Conservation (phyloP, 2,797 vertebrate genomes). For the Pempheris klunzingeri region DNA sequence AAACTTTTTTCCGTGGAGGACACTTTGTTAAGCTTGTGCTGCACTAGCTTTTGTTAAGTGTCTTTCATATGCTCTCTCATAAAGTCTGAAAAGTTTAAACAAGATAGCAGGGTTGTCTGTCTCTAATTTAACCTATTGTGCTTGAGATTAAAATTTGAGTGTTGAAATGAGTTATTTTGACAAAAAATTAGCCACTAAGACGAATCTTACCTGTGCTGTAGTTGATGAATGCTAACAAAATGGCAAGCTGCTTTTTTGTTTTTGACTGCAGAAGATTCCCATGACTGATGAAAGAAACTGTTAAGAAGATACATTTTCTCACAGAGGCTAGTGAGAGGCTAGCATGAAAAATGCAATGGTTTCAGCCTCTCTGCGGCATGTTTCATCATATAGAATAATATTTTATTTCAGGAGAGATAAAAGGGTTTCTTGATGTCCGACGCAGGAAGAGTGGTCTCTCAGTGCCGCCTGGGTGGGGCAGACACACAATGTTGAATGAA, state of each 20-base stretch:
- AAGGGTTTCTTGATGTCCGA: slow-evolving; percentile 48
- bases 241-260: neutral
- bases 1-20: too few species aligned
- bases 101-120: neutral
- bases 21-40: neutral
- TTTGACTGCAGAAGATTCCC: neutral
- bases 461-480: slow-evolving; percentile 64
- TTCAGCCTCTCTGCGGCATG: slow-evolving; percentile 22
- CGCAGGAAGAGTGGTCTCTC: slow-evolving; percentile 49
- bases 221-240: neutral
- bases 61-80: neutral
- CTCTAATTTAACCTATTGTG: neutral
- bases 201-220: neutral
- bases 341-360: slow-evolving; percentile 19
- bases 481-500: slow-evolving; percentile 82
- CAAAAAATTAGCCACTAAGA: too few species aligned
- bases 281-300: neutral
- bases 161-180: neutral
- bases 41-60: neutral
- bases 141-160: neutral
- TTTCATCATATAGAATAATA: slow-evolving; percentile 52
- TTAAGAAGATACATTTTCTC: slow-evolving; percentile 18
- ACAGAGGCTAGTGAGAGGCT: slow-evolving; percentile 25
- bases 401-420: slow-evolving; percentile 59
- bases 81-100: neutral